Evolutionary conservation across 2,113 vertebrate genomes (phyloP), one percentile per base, ranked within the genome.

Genomic region (Microcebus lehilahytsara): DNA sequence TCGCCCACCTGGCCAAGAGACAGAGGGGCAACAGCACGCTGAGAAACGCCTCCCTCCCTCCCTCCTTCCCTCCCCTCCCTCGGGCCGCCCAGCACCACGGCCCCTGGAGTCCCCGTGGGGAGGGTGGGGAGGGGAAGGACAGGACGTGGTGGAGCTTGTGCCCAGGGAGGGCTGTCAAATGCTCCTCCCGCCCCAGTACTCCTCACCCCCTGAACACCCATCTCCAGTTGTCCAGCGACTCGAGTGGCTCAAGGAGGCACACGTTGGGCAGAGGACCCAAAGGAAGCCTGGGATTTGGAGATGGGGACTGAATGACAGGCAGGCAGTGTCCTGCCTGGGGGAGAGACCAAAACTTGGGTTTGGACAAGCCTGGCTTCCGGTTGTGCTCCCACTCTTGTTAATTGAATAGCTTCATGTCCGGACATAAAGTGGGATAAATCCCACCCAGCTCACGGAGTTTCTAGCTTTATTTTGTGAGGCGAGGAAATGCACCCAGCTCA

Each of bases 1-100:
- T 99, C 99, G 27, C 99, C 99, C 1, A 99, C 99, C 99, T 99
- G 96, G 53, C 62, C 17, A 86, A 86, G 85, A 86, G 91, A 97
- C 32, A 71, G 75, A 86, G 12, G 86, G 80, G 94, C 16, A 1
- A 53, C 37, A 32, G 1, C 6, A 62, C 3, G 9, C 84, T 96
- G 92, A 97, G 84, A 60, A 34, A 49, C 0, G 2, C 69, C 37
- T 27, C 85, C 4, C 40, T 1, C 6, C 56, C 40, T 53, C 1
- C 69, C 37, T 27, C 85, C 4, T n/a, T n/a, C n/a, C n/a, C 40
- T 1, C 6, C 85, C 4, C 40, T 1, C 6, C 56, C 40, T 53
- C 1, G 0, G 0, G 1, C 9, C 9, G 10, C 67, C 79, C 34
- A 34, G 40, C 11, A 20, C 84, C 86, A 27, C 56, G 3, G 7